Conservation (phyloP, 2,888 invertebrate species). For the Drepanosiphum platanoidis region DNA sequence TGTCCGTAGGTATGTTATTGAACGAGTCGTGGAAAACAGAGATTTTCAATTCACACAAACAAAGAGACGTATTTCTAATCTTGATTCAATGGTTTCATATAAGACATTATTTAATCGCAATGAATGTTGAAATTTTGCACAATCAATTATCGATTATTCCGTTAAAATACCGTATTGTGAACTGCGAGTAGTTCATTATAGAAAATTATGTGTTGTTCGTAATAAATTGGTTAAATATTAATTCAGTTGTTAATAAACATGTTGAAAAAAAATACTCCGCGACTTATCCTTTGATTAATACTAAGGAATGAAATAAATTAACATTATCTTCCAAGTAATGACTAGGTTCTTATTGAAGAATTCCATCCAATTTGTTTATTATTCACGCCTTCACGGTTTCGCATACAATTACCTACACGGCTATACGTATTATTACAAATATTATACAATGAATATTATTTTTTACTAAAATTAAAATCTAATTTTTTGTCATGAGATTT, state of each 20-base stretch:
- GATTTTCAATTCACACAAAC: neutral
- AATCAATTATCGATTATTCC: neutral
- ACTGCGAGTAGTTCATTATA: too few relatives aligned
- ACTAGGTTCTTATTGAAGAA: neutral
- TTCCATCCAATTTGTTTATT: neutral
- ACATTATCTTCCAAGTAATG: neutral
- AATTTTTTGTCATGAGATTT: neutral
- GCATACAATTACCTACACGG: neutral
- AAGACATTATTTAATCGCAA: neutral
- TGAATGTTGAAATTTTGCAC: neutral
- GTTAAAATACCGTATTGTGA: neutral
- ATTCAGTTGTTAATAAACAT: neutral
- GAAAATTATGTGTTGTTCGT: too few relatives aligned
- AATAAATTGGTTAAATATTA: neutral
- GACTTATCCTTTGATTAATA: neutral
- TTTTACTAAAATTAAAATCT: neutral
- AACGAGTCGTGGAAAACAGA: neutral
- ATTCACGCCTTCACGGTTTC: neutral
- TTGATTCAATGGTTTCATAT: neutral
- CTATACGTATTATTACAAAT: neutral
- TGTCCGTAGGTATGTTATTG: neutral
- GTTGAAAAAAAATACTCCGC: too few relatives aligned
- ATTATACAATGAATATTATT: neutral
- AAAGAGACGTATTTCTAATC: neutral
- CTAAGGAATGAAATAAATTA: neutral